Conservation (phyloP, 2,888 invertebrate species). For the Tineola bisselliella region DNA sequence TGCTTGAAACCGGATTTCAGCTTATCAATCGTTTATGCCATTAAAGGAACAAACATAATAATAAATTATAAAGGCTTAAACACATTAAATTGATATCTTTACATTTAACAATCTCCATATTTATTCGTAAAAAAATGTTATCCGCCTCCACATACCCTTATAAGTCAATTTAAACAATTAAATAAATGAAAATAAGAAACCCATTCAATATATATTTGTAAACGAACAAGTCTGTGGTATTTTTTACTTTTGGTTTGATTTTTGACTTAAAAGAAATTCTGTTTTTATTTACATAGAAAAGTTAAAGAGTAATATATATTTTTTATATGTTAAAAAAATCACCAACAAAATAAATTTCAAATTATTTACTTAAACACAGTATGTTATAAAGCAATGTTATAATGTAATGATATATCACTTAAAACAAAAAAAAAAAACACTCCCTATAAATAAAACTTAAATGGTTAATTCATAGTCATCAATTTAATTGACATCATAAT, state of each 20-base stretch:
- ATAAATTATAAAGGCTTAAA: conserved; percentile 3
- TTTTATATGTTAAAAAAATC: too few species aligned
- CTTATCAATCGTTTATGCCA: neutral
- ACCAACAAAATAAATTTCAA: too few species aligned
- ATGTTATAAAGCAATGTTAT: too few species aligned
- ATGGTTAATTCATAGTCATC: neutral
- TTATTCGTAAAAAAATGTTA: neutral
- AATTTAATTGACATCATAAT: conserved; percentile 1
- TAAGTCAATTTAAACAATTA: neutral
- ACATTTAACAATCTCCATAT: conserved; percentile 7
- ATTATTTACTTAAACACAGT: too few species aligned
- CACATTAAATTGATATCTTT: conserved; percentile 1
- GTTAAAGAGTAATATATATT: too few species aligned
- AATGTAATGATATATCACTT: neutral
- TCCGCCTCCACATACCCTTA: neutral
- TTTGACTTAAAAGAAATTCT: too few species aligned
- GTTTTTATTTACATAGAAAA: too few species aligned
- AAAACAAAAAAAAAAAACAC: neutral
- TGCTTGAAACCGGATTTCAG: neutral
- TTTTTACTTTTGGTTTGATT: too few species aligned
- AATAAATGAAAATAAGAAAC: neutral
- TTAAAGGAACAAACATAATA: neutral
- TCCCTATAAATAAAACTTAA: neutral
- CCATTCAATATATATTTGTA: conserved; percentile 11
- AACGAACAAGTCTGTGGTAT: too few species aligned